phyloP scores from a whole-genome alignment of 2,888 invertebrate species.

The Deilephila porcellus region DNA sequence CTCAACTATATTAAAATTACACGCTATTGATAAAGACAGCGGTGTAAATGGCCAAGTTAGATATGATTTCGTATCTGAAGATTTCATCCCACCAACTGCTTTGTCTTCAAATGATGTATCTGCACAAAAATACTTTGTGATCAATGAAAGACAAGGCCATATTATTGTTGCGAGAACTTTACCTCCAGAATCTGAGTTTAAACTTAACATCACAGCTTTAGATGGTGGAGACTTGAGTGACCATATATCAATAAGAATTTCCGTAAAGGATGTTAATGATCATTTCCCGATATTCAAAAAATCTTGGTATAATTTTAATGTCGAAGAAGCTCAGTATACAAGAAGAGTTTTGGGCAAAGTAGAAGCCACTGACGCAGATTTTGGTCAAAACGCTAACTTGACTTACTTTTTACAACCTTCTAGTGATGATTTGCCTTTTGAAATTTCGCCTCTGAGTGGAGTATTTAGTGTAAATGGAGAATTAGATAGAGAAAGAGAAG shows the following conservation, averaged over 20 bases:
- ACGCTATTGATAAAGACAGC: slow-evolving; percentile 90
- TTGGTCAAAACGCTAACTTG: slow-evolving; percentile 91
- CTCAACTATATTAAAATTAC: slow-evolving; percentile 87
- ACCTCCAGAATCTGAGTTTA: slow-evolving; percentile 90
- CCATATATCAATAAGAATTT: slow-evolving; percentile 88
- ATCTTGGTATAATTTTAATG: slow-evolving; percentile 92
- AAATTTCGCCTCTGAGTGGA: slow-evolving; percentile 88
- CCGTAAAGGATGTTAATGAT: slow-evolving; percentile 92
- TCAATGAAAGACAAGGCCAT: slow-evolving; percentile 91
- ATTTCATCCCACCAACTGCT: slow-evolving; percentile 84
- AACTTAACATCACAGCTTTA: slow-evolving; percentile 89
- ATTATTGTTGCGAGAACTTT: slow-evolving; percentile 88
- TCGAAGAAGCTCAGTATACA: slow-evolving; percentile 91
- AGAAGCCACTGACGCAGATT: slow-evolving; percentile 91
- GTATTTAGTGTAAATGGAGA: slow-evolving; percentile 89
- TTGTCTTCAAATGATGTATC: slow-evolving; percentile 73
- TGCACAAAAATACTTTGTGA: slow-evolving; percentile 88
- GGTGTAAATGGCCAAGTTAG: slow-evolving; percentile 88
- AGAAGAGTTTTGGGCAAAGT: slow-evolving; percentile 90
- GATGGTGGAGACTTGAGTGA: slow-evolving; percentile 91
- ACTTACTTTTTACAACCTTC: slow-evolving; percentile 86
- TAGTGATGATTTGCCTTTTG: slow-evolving; percentile 86
- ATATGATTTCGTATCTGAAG: slow-evolving; percentile 89
- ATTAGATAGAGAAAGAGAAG: slow-evolving; percentile 90
- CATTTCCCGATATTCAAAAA: slow-evolving; percentile 93